Percentiles rank a stretch among this genome's conserved stretches.
Evolutionary conservation across 2,797 vertebrate genomes (phyloP).

Genomic region (Sandelia bainsii): DNA sequence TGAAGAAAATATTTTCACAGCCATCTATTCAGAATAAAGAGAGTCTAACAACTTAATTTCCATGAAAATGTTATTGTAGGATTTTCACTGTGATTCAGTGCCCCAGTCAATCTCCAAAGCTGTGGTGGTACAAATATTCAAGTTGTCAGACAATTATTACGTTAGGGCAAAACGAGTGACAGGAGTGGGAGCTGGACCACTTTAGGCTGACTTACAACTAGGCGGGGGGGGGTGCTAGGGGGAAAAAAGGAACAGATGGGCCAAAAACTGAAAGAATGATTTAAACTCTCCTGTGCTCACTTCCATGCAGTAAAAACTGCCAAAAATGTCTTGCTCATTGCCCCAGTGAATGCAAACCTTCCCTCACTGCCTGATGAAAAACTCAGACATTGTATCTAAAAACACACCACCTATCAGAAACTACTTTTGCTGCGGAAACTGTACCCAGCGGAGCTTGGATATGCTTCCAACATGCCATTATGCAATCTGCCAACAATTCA

Average conservation of each 20-base stretch:
- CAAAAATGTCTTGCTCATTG: constrained; percentile 50
- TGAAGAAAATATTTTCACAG: constrained; percentile 58
- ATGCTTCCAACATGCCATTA: constrained; percentile 43
- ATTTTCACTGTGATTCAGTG: constrained; percentile 50
- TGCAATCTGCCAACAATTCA: constrained; percentile 63
- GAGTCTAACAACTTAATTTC: constrained; percentile 64
- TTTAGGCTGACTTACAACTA: constrained; percentile 49
- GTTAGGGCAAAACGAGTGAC: constrained; percentile 52
- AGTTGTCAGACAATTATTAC: constrained; percentile 61
- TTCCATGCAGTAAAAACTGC: constrained; percentile 37
- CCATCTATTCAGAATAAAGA: constrained; percentile 23
- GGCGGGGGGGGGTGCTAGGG: neutral
- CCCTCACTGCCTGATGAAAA: constrained; percentile 45
- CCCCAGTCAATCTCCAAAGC: constrained; percentile 39
- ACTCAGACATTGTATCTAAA: constrained; percentile 10
- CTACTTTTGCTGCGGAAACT: neutral
- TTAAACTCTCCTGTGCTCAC: constrained; percentile 47
- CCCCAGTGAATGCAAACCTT: constrained; percentile 41
- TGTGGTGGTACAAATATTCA: constrained; percentile 48
- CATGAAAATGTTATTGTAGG: constrained; percentile 67
- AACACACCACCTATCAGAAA: constrained; percentile 28
- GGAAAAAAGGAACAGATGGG: neutral
- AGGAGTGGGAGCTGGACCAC: constrained; percentile 49
- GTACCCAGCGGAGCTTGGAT: constrained; percentile 24
- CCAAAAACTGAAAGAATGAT: constrained; percentile 40